Evolutionary conservation across 2,797 vertebrate species (phyloP).

Genomic region (Parauchenoglanis punctatus): DNA sequence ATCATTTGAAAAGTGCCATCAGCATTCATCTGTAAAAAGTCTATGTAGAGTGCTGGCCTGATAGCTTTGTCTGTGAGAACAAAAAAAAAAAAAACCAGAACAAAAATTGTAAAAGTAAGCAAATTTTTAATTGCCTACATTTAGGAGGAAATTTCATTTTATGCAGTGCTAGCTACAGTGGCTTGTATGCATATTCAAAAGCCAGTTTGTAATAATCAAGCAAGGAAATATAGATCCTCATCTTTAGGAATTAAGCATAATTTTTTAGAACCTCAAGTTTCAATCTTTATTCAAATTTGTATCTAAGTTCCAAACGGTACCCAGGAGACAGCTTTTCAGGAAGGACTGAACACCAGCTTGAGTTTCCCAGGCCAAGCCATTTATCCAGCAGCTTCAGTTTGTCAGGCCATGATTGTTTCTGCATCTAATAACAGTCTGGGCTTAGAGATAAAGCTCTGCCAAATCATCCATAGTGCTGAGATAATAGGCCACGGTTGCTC

Average conservation of each 20-base stretch:
- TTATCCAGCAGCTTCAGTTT: conserved; percentile 37
- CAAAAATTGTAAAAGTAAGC: background rate
- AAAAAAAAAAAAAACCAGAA: background rate
- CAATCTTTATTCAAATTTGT: conserved; percentile 15
- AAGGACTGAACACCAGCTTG: conserved; percentile 36
- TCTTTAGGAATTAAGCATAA: background rate
- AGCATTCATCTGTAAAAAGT: conserved; percentile 11
- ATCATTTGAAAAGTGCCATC: conserved; percentile 33
- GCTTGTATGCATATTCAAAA: background rate
- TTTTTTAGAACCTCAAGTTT: background rate
- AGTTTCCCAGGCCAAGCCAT: conserved; percentile 46
- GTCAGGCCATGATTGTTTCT: conserved; percentile 48
- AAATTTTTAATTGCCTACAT: conserved; percentile 27
- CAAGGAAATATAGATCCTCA: background rate
- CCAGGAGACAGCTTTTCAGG: conserved; percentile 1
- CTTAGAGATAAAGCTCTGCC: conserved; percentile 51
- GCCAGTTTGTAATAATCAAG: background rate
- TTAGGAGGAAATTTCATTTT: background rate
- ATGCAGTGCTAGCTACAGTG: background rate
- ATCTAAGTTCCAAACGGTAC: conserved; percentile 27
- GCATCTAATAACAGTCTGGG: conserved; percentile 53
- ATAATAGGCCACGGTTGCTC: conserved; percentile 22
- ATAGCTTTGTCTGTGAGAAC: conserved; percentile 24
- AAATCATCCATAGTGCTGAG: conserved; percentile 47
- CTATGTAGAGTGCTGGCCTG: background rate